Percentiles rank a stretch among this genome's conserved stretches.
Conservation (phyloP, 2,888 invertebrate species). For the Aproaerema taeniolella region DNA sequence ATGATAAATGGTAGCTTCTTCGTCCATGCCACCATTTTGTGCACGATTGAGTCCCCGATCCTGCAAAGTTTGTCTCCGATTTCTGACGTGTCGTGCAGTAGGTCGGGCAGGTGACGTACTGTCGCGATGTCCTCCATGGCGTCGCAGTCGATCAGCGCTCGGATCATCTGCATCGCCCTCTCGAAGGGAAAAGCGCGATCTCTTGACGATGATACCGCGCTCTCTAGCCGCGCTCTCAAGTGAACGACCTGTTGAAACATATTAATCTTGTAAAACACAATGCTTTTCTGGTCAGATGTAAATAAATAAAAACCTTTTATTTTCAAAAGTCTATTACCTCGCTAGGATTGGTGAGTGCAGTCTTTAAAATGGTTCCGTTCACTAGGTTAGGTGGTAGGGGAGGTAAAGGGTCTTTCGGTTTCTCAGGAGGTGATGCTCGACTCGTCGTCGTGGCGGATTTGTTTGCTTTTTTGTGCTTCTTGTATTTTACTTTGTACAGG, state of each 20-base stretch:
- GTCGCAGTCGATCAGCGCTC: slow-evolving; percentile 96
- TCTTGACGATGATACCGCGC: slow-evolving; percentile 90
- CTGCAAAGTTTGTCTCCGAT: slow-evolving; percentile 94
- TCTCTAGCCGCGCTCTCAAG: slow-evolving; percentile 91
- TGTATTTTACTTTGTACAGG: slow-evolving; percentile 99
- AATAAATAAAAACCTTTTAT: neutral
- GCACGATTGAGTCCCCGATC: slow-evolving; percentile 98
- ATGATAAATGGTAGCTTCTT: slow-evolving; percentile 97
- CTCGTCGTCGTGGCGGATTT: slow-evolving; percentile 72
- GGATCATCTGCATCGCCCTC: slow-evolving; percentile 91
- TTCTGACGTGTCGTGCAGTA: slow-evolving; percentile 93
- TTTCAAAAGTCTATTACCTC: slow-evolving; percentile 70
- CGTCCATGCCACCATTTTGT: slow-evolving; percentile 99
- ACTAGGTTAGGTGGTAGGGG: slow-evolving; percentile 86
- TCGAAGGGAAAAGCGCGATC: slow-evolving; percentile 91
- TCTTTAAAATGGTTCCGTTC: slow-evolving; percentile 95
- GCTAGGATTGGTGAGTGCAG: slow-evolving; percentile 95
- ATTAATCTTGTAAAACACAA: neutral
- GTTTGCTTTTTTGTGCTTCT: slow-evolving; percentile 94
- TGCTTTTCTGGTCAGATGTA: neutral
- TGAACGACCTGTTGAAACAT: slow-evolving; percentile 79
- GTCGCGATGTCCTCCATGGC: slow-evolving; percentile 98
- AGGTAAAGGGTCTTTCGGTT: slow-evolving; percentile 71
- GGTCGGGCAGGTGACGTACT: slow-evolving; percentile 91
- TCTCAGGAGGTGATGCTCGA: slow-evolving; percentile 66